These are phyloP conservation scores for Apteryx owenii DNA, from an alignment of 2,113 vertebrate genomes.

Conservation along the genomic window DNA sequence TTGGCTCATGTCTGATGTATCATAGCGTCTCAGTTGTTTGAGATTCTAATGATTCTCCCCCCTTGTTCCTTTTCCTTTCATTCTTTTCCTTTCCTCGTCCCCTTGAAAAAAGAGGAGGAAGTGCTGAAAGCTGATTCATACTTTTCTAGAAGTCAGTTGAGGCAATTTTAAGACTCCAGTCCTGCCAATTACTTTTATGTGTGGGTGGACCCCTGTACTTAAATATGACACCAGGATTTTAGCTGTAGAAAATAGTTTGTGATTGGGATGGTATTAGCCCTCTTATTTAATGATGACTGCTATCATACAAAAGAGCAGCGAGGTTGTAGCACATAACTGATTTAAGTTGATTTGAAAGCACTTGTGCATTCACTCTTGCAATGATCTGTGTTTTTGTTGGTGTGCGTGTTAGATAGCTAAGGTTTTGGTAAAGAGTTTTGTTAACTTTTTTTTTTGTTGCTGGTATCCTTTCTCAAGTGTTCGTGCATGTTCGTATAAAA, in stretches of 20 bases:
- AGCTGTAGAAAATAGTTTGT: background rate
- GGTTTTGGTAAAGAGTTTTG: background rate
- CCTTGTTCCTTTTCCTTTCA: background rate
- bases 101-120: background rate
- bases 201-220: background rate
- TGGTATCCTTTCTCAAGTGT: background rate
- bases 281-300: background rate
- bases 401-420: background rate
- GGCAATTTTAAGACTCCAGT: background rate
- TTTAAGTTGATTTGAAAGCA: background rate
- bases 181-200: background rate
- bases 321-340: background rate
- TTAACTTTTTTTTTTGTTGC: background rate
- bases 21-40: background rate
- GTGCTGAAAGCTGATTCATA: slow-evolving; percentile 17
- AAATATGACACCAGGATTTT: background rate
- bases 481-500: background rate
- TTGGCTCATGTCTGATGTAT: background rate
- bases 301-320: background rate
- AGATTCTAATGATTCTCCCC: background rate
- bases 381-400: background rate
- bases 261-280: background rate
- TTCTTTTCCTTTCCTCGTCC: background rate
- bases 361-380: background rate
- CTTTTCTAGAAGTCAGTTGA: background rate